Conservation (phyloP, 2,797 vertebrate species). For the Gymnocypris eckloni region DNA sequence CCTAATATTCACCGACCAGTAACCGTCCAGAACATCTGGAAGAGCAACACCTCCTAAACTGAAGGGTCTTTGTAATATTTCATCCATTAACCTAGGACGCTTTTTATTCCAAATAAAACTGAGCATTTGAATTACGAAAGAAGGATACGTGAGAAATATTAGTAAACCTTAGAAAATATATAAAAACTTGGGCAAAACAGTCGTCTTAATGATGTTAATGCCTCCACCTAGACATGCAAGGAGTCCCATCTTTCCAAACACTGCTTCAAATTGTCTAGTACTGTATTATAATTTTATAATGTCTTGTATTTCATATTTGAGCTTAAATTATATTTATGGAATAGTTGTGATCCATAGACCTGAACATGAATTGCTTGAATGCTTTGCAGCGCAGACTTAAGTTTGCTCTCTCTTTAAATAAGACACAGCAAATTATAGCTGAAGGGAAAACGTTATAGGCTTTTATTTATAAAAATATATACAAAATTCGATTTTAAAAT, state of each 20-base stretch:
- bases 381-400: neutral
- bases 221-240: slow-evolving; percentile 25
- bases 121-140: neutral
- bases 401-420: neutral
- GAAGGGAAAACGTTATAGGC: neutral
- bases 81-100: neutral
- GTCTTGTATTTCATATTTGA: neutral
- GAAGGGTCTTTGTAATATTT: neutral
- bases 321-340: neutral
- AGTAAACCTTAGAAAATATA: neutral
- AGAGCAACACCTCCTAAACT: neutral
- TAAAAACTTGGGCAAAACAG: neutral
- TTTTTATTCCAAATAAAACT: slow-evolving; percentile 29
- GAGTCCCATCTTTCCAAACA: slow-evolving; percentile 23
- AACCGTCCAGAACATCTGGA: neutral
- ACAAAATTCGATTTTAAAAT: neutral
- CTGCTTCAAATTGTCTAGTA: neutral
- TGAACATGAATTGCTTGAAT: neutral
- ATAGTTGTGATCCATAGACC: neutral
- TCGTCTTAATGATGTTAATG: neutral
- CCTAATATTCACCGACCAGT: neutral
- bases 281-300: neutral
- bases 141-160: slow-evolving; percentile 15
- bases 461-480: neutral
- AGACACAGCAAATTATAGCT: neutral